Evolutionary conservation across 37 sponge, comb jelly and placozoan genomes (phyloP).

Genomic region (Ianthella basta): DNA sequence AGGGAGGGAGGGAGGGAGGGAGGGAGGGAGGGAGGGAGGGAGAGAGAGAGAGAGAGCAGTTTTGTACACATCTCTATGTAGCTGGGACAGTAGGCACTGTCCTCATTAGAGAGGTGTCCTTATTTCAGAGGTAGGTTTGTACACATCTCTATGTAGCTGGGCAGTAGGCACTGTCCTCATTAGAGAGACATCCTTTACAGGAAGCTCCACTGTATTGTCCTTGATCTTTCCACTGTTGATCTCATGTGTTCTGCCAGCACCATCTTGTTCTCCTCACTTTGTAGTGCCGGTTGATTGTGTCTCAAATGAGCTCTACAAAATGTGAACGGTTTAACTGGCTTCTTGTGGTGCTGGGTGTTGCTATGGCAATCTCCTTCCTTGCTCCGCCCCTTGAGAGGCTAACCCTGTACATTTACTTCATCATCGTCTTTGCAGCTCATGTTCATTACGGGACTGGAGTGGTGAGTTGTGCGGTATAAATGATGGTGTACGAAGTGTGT

Average conservation of each 20-base stretch:
- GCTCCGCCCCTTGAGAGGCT: constrained; percentile 53
- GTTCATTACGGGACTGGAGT: constrained; percentile 75
- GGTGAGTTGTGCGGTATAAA: constrained; percentile 35
- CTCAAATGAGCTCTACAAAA: constrained; percentile 68
- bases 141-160: no score
- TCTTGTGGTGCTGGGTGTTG: constrained; percentile 42
- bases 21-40: no score
- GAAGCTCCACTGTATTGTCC: no score
- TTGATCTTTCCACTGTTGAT: no score
- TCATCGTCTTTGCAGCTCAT: constrained; percentile 43
- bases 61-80: no score
- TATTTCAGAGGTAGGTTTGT: no score
- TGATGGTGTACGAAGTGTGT: not conserved
- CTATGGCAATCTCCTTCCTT: constrained; percentile 43
- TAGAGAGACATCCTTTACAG: no score
- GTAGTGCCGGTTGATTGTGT: constrained; percentile 84
- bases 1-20: no score
- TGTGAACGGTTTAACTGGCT: constrained; percentile 67
- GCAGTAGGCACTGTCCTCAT: no score
- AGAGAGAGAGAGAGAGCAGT: no score
- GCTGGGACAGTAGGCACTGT: no score
- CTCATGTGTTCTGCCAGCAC: not conserved
- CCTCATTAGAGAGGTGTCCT: no score
- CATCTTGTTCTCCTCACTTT: not conserved
- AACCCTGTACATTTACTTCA: constrained; percentile 41